Conservation (phyloP, 2,797 vertebrate species). For the Bovichtus variegatus region DNA sequence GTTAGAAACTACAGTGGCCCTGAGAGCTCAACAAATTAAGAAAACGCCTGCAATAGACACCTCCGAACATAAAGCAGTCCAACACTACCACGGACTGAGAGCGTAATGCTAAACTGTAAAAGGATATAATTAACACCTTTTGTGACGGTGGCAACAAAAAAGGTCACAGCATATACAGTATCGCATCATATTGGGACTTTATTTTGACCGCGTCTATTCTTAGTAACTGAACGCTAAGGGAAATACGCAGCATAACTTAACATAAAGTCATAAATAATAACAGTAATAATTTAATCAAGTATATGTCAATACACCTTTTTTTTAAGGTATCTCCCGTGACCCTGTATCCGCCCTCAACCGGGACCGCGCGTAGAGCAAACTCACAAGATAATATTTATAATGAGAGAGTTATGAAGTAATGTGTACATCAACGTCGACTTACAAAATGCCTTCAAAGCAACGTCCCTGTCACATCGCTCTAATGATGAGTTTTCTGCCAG, state of each 20-base stretch:
- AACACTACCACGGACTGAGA: neutral
- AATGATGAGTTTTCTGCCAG: conserved; percentile 5
- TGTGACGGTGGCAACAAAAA: neutral
- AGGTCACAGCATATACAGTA: too few species aligned
- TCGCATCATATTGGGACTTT: neutral
- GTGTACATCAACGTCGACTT: neutral
- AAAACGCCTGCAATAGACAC: neutral
- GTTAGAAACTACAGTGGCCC: neutral
- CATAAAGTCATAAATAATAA: neutral
- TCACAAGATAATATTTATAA: neutral
- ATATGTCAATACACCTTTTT: neutral
- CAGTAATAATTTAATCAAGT: too few species aligned
- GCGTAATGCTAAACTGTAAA: neutral
- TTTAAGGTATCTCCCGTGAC: neutral
- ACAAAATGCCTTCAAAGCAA: conserved; percentile 21
- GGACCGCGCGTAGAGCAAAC: neutral
- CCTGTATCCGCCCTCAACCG: neutral
- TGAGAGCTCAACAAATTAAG: too few species aligned
- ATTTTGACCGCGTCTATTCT: neutral
- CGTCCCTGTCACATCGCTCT: neutral
- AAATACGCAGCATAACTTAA: neutral
- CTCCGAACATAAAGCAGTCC: neutral
- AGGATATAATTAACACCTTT: neutral
- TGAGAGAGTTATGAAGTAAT: neutral
- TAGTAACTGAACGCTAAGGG: neutral